These are phyloP conservation scores for Drosophila anomalata DNA, from an alignment of 2,888 invertebrate species.

Conservation along the genomic window DNA sequence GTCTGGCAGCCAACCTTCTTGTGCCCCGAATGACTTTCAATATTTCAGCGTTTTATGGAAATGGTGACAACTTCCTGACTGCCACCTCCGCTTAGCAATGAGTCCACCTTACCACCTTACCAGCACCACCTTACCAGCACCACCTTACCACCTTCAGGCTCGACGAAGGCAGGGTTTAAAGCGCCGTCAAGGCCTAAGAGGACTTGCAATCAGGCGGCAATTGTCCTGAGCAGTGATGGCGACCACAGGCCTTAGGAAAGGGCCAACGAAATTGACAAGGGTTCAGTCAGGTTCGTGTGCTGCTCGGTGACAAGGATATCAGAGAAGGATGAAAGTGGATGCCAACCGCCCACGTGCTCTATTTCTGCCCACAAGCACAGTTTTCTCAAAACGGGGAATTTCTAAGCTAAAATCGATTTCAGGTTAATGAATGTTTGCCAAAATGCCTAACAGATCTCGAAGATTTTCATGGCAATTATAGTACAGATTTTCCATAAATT, in stretches of 20 bases:
- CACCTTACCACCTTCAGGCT: conserved; percentile 1
- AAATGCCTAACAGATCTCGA: too few species aligned
- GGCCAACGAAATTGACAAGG: conserved; percentile 58
- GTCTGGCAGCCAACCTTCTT: conserved; percentile 55
- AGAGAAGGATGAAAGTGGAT: not conserved
- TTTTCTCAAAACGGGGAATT: not conserved
- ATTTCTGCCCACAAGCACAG: not conserved
- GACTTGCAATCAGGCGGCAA: conserved; percentile 50
- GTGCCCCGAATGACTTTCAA: conserved; percentile 73
- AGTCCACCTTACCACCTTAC: not conserved
- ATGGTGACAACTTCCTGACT: conserved; percentile 70
- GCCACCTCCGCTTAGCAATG: conserved; percentile 41
- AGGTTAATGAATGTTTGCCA: not conserved
- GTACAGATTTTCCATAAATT: not conserved
- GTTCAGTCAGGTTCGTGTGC: conserved; percentile 48
- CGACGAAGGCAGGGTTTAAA: conserved; percentile 28
- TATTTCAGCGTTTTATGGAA: conserved; percentile 72
- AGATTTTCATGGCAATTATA: too few species aligned
- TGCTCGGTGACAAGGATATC: conserved; percentile 42
- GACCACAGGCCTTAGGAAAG: conserved; percentile 31
- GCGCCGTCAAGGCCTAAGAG: conserved; percentile 32
- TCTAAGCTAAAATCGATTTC: not conserved
- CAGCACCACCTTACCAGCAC: too few species aligned
- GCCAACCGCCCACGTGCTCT: conserved; percentile 13
- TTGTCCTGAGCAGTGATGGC: conserved; percentile 50